A percentile compares a stretch with the other conserved stretches of the same genome.
Evolutionary conservation across 2,888 invertebrate species (phyloP).

Genomic region (Hirtodrosophila confusa): DNA sequence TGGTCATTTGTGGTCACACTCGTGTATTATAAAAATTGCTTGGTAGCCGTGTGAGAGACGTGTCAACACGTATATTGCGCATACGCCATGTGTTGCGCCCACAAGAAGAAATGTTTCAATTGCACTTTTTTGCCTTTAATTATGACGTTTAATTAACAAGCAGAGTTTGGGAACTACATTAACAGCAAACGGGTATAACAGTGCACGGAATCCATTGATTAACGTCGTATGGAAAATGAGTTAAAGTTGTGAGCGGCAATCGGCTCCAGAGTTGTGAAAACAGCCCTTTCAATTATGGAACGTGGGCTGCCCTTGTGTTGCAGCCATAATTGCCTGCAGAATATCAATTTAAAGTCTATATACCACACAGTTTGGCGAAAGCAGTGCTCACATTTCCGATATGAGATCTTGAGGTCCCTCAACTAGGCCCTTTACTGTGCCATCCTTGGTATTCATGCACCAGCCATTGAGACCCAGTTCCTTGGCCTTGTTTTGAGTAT

Average conservation of each 20-base stretch:
- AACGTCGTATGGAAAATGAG: slow-evolving; percentile 47
- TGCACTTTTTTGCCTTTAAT: not conserved
- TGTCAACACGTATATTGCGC: slow-evolving; percentile 39
- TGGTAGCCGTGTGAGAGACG: slow-evolving; percentile 11
- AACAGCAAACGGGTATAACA: not conserved
- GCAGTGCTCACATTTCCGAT: slow-evolving; percentile 85
- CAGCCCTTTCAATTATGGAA: slow-evolving; percentile 45
- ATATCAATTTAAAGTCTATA: too few relatives aligned
- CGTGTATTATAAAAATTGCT: slow-evolving; percentile 26
- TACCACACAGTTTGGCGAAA: too few relatives aligned
- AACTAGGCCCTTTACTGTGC: slow-evolving; percentile 87
- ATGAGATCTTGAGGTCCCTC: slow-evolving; percentile 86
- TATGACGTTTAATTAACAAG: slow-evolving; percentile 2
- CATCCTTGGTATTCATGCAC: slow-evolving; percentile 87
- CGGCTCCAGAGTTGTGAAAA: slow-evolving; percentile 52
- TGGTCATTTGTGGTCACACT: slow-evolving; percentile 41
- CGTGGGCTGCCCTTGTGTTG: slow-evolving; percentile 65
- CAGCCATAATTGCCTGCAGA: slow-evolving; percentile 52
- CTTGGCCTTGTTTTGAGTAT: slow-evolving; percentile 86
- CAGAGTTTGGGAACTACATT: not conserved
- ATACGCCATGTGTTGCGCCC: slow-evolving; percentile 28
- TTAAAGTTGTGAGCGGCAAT: slow-evolving; percentile 38
- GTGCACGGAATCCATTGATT: not conserved
- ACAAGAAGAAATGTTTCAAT: slow-evolving; percentile 1
- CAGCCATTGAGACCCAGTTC: slow-evolving; percentile 87